Conservation (phyloP, 2,797 vertebrate species). For the Silurus lanzhouensis region DNA sequence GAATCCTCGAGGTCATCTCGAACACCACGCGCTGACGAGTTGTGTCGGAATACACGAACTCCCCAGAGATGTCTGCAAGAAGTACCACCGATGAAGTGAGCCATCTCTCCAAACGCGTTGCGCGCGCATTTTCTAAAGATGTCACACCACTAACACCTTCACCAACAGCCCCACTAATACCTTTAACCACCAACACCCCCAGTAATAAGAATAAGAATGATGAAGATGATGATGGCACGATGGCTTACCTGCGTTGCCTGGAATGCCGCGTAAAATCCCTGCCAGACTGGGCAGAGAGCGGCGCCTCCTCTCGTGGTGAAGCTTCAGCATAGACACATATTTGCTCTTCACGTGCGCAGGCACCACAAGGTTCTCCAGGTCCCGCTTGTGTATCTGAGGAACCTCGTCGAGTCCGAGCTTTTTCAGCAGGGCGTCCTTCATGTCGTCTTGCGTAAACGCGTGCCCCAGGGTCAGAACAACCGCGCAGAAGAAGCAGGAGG, state of each 20-base stretch:
- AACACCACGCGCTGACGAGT: constrained; percentile 82
- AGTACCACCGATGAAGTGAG: background rate
- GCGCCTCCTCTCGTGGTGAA: constrained; percentile 72
- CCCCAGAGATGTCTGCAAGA: constrained; percentile 79
- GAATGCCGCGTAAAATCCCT: constrained; percentile 85
- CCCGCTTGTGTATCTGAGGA: constrained; percentile 79
- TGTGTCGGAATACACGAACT: constrained; percentile 81
- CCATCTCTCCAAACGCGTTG: background rate
- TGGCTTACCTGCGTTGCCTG: constrained; percentile 82
- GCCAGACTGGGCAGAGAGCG: constrained; percentile 84
- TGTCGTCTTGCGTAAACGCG: constrained; percentile 76
- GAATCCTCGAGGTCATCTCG: constrained; percentile 88
- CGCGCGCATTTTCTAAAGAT: background rate
- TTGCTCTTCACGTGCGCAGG: constrained; percentile 82
- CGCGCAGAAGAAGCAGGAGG: constrained; percentile 63
- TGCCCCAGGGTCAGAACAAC: constrained; percentile 55
- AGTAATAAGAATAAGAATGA: background rate
- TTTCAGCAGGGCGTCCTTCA: constrained; percentile 80
- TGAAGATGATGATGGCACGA: background rate
- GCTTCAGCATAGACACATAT: constrained; percentile 83
- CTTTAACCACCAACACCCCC: background rate
- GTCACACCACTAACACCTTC: background rate
- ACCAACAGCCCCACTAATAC: background rate
- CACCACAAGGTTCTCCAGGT: constrained; percentile 81
- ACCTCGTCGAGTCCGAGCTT: constrained; percentile 79